Base-by-base conservation (phyloP, 2,113 vertebrate species). In the Anolis sagrei region DNA sequence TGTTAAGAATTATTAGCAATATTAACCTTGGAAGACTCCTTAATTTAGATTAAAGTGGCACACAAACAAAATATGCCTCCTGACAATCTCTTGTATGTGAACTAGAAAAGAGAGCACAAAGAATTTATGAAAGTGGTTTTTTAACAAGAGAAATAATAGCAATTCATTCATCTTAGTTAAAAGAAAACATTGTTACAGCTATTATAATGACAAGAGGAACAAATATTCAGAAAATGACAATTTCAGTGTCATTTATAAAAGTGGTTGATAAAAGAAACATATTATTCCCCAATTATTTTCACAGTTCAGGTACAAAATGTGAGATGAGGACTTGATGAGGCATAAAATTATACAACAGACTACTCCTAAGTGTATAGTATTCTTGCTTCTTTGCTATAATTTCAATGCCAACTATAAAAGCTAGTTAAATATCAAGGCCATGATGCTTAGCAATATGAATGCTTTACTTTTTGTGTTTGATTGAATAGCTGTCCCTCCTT, bases 281-380 rank as follows among this genome's bases (percentile, higher is more conserved):
- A 70, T 86, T 89, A 91, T 29, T 11, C 2, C 68, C 10, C 19
- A 75, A 88, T 70, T 87, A 79, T 69, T 92, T 88, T 79, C 54
- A 76, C 10, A 14, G 77, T 79, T 92, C 76, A 85, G 83, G 75
- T 62, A 58, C 19, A 92, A 89, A 88, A 90, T 16, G 0, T 81
- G 73, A 2, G 19, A 70, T 78, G 74, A n/a, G 2, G 34, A 76
- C 49, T 85, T 94, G 72, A 88, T 82, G 70, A 68, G n/a, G 54
- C 80, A 88, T 81, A 91, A 92, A 90, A 92, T 90, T 78, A 83
- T 62, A 21, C 76, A 81, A 8, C 76, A 81, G 79, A 88, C 44
- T 82, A 51, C 29, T 86, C 48, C 77, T 66, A 69, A 14, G 90
- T 83, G 18, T 78, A 39, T 29, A 86, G 2, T 13, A 82, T 85